phyloP scores from a whole-genome alignment of 2,888 invertebrate genomes.

The Drosophila rubida region DNA sequence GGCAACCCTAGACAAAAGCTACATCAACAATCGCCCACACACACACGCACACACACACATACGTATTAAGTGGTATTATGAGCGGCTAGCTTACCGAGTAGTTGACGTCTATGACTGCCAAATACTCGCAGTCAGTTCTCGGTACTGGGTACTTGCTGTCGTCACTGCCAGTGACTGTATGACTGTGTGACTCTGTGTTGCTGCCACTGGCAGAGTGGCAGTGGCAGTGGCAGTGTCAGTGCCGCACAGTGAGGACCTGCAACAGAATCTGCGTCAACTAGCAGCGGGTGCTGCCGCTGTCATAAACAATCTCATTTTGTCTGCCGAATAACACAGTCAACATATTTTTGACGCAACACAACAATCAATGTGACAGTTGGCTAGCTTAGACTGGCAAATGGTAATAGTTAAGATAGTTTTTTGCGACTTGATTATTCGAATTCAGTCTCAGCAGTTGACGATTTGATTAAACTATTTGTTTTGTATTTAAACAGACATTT shows the following conservation, averaged over 20 bases:
- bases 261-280: slow-evolving; percentile 26
- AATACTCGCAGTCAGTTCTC: slow-evolving; percentile 50
- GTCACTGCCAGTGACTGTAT: slow-evolving; percentile 37
- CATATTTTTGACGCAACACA: slow-evolving; percentile 8
- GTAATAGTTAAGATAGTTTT: too few species aligned
- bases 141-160: slow-evolving; percentile 61
- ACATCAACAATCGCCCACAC: slow-evolving; percentile 22
- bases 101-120: slow-evolving; percentile 68
- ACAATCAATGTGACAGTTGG: background rate
- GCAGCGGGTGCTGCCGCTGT: slow-evolving; percentile 50
- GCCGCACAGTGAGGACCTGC: slow-evolving; percentile 17
- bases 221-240: slow-evolving; percentile 8
- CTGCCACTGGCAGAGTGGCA: slow-evolving; percentile 19
- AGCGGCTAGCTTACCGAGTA: slow-evolving; percentile 53
- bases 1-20: slow-evolving; percentile 51
- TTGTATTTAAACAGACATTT: too few species aligned
- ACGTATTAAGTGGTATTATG: slow-evolving; percentile 54
- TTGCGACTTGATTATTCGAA: too few species aligned
- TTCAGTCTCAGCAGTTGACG: too few species aligned
- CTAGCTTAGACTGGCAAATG: background rate
- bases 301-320: slow-evolving; percentile 69
- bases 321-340: slow-evolving; percentile 38
- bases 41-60: slow-evolving; percentile 3
- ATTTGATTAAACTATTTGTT: too few species aligned
- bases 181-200: too few species aligned